Evolutionary conservation across 2,113 vertebrate species (phyloP), one percentile per base, ranked within the genome.

Genomic region (Otis tarda): DNA sequence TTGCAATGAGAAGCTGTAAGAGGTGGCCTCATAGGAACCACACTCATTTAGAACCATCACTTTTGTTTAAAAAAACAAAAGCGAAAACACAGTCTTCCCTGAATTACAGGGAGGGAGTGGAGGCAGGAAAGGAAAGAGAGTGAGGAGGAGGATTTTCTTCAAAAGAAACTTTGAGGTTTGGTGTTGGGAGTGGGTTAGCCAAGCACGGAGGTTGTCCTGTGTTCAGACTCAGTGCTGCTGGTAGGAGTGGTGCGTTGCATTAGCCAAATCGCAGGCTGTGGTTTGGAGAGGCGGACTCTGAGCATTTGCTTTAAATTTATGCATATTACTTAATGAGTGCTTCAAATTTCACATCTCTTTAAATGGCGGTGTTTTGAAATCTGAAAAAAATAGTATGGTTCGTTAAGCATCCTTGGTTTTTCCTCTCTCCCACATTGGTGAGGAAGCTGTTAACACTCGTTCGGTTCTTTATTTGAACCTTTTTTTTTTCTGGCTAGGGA

Each of bases 271-370:
- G 1, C 61, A 90, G 57, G 12, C 79, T 84, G 91, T 77, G 95
- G 87, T 94, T 96, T 93, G 82, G 89, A 88, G 82, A 88, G 76
- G 87, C 49, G 67, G 75, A 69, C 80, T 95, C 61, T 39, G 87
- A 93, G 75, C 73, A 59, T 90, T 95, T 94, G 55, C 87, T 86
- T 95, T 90, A 83, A 63, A 88, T 93, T 80, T 91, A 91, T 93
- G 82, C 71, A 55, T 87, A 61, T 85, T 94, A 83, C 37, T 89
- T 95, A 95, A 89, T 95, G 87, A 87, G 82, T 61, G 59, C 67
- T 93, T 95, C 78, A 80, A 49, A 94, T 95, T 87, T 95, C 89
- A 85, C 85, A 41, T 91, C 75, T 94, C 67, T 96, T 79, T 87
- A 95, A 90, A 74, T 88, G 83, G 59, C 4, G 10, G 56, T 90